These are phyloP conservation scores for Lerema accius DNA, from an alignment of 1,140 invertebrate species.

Conservation along the genomic window DNA sequence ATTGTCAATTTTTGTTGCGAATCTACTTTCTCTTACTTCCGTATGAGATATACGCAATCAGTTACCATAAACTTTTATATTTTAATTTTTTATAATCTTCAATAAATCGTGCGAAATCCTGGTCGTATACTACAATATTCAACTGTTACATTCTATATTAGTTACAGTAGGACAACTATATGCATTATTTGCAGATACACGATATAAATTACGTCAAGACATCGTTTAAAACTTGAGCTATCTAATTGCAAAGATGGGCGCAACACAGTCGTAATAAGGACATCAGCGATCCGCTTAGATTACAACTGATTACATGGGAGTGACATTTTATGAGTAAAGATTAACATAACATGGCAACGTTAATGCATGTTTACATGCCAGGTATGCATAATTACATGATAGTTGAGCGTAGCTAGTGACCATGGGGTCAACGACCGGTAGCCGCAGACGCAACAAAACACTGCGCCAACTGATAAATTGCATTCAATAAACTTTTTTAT, in stretches of 20 bases:
- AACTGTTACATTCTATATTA: no score
- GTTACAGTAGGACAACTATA: no score
- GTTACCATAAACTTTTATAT: no score
- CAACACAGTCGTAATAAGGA: neutral
- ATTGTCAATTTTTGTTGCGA: no score
- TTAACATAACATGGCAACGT: constrained; percentile 13
- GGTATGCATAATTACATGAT: constrained; percentile 30
- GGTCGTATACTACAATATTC: no score
- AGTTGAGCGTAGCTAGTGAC: constrained; percentile 18
- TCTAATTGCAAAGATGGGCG: neutral
- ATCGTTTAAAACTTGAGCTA: neutral
- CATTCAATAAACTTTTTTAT: constrained; percentile 29
- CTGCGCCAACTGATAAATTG: constrained; percentile 28
- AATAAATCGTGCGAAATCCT: no score
- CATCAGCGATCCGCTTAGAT: constrained; percentile 18
- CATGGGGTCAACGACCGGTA: constrained; percentile 19
- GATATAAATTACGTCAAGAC: neutral
- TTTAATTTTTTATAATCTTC: no score
- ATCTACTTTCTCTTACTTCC: no score
- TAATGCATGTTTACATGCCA: constrained; percentile 19
- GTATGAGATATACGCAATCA: no score
- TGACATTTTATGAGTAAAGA: constrained; percentile 18
- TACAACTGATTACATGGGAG: constrained; percentile 10
- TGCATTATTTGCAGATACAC: no score
- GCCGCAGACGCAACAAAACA: constrained; percentile 33